Evolutionary conservation across 2,113 vertebrate species (phyloP), one percentile per base, ranked within the genome.

Genomic region (Saiga tatarica): DNA sequence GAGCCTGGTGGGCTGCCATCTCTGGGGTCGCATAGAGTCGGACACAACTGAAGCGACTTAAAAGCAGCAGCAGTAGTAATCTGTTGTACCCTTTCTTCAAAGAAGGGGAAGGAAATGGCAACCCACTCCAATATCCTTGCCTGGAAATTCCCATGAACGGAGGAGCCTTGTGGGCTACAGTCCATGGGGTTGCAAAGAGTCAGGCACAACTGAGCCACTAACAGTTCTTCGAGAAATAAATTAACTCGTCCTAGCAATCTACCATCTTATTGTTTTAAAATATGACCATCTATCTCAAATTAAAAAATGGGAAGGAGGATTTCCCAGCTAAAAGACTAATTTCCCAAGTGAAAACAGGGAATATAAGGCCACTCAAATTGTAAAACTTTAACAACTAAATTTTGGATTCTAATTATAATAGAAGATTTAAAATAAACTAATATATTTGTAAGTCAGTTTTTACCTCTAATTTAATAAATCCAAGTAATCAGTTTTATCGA

Each of bases 401-500:
- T 87, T 94, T 87, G 79, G 52, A 39, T 86, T 82, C 28, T 94
- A 92, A 86, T 96, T 90, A 39, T 10, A 97, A 87, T 26, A 87
- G 30, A 97, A 90, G n/a, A 8, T 30, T 79, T 13, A 87, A 95
- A 78, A 83, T 59, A 83, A 39, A 33, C 9, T 67, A 39, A 47
- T 39, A 55, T 26, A 39, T 64, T 64, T 81, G 78, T 13, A 86
- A 86, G 45, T 81, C 6, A 90, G 5, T 60, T 74, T 92, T 42
- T 89, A 67, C 33, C 87, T 83, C 60, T 71, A 55, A 62, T 87
- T 79, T 87, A 76, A 45, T 57, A 64, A 83, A 64, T 74, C 5
- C 42, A 67, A 45, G 4, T 83, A 57, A 89, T 57, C 59, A 52
- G 28, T 85, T 67, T 81, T 67, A 74, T 45, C 4, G 26, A 52